Percentiles rank a stretch among this genome's conserved stretches.
These are phyloP conservation scores for Dinomys branickii DNA, from an alignment of 2,113 vertebrate genomes.

Conservation along the genomic window DNA sequence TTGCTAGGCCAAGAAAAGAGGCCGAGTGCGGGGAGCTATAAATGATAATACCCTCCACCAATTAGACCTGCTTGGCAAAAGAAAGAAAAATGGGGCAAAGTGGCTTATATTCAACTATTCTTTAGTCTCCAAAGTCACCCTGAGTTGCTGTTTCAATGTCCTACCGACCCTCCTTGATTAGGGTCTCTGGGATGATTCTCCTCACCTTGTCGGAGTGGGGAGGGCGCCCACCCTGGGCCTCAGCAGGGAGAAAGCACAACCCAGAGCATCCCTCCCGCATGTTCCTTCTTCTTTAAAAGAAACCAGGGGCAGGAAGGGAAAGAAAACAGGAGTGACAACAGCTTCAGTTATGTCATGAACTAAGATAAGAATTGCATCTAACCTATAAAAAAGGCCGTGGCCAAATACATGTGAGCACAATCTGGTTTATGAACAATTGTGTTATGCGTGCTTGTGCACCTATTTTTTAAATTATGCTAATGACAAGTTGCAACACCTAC, in stretches of 20 bases:
- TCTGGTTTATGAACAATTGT: background rate
- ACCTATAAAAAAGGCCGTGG: background rate
- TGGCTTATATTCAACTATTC: background rate
- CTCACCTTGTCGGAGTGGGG: background rate
- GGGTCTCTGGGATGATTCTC: background rate
- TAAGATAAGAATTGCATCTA: background rate
- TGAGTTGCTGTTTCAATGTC: background rate
- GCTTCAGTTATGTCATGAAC: background rate
- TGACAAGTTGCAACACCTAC: background rate
- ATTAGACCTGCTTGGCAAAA: background rate
- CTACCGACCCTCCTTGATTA: background rate
- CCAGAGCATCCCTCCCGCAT: background rate
- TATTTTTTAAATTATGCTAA: background rate
- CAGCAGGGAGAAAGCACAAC: background rate
- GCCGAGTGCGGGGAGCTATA: background rate
- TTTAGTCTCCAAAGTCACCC: background rate
- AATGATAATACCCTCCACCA: background rate
- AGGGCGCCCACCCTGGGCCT: background rate
- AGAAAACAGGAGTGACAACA: background rate
- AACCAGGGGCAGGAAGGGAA: background rate
- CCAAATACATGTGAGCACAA: background rate
- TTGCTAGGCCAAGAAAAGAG: background rate
- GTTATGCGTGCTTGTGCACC: background rate
- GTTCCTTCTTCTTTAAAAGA: background rate
- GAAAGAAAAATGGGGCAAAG: background rate